Conservation (phyloP, 2,888 invertebrate species). For the Galerucella nymphaeae region DNA sequence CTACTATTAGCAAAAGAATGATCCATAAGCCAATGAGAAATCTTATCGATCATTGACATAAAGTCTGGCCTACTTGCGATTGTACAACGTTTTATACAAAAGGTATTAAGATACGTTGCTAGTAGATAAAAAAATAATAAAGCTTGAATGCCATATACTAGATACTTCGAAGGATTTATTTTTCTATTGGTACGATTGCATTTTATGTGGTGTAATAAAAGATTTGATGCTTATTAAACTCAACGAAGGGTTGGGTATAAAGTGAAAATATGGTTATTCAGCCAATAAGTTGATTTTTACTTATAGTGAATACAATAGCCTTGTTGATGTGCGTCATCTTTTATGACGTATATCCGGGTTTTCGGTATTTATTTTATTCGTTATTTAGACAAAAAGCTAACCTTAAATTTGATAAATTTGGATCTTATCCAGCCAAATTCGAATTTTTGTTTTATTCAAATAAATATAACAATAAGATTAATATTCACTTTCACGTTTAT, state of each 20-base stretch:
- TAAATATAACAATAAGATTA: too few species aligned
- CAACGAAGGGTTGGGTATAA: background rate
- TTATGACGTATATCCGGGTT: too few species aligned
- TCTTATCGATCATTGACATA: conserved; percentile 24
- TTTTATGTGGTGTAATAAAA: conserved; percentile 7
- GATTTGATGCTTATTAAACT: background rate
- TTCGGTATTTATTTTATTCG: too few species aligned
- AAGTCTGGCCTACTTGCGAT: conserved; percentile 22
- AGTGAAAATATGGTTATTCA: background rate
- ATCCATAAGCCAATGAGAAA: conserved; percentile 31
- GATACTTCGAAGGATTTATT: background rate
- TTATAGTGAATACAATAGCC: too few species aligned
- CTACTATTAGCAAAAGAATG: conserved; percentile 33
- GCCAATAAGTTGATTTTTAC: background rate
- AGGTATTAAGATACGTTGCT: background rate
- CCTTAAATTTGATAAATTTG: too few species aligned
- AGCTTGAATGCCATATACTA: background rate
- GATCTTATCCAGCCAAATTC: too few species aligned
- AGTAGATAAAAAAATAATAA: conserved; percentile 20
- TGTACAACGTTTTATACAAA: conserved; percentile 13
- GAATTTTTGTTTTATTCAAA: too few species aligned
- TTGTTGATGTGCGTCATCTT: too few species aligned
- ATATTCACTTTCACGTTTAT: too few species aligned
- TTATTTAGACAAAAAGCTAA: too few species aligned
- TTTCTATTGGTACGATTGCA: conserved; percentile 1